Percentiles rank a stretch among this genome's conserved stretches.
These are phyloP conservation scores for Cepaea nemoralis DNA, from an alignment of 1,140 invertebrate species.

Conservation along the genomic window DNA sequence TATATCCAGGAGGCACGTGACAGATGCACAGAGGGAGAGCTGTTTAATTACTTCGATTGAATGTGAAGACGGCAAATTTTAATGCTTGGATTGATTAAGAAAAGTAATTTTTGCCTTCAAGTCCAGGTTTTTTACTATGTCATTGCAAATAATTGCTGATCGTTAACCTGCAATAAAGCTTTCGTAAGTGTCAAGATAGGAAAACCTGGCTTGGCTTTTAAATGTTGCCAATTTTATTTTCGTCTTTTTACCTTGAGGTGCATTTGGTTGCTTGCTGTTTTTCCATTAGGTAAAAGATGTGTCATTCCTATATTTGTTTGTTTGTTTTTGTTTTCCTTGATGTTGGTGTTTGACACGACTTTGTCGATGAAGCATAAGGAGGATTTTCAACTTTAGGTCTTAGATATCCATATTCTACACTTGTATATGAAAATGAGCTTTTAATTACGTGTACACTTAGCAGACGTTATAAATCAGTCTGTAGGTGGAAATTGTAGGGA, in stretches of 20 bases:
- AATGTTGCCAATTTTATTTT: neutral
- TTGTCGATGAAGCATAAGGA: too few species aligned
- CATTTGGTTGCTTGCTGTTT: too few species aligned
- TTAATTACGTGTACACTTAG: too few species aligned
- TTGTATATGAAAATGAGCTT: too few species aligned
- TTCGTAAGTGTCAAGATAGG: neutral
- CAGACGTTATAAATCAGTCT: too few species aligned
- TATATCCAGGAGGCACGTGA: constrained; percentile 14
- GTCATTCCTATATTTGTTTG: too few species aligned
- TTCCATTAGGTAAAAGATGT: too few species aligned
- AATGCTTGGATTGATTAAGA: constrained; percentile 25
- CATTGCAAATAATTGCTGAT: constrained; percentile 1
- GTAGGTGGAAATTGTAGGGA: too few species aligned
- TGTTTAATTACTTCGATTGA: constrained; percentile 21
- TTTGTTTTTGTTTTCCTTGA: too few species aligned
- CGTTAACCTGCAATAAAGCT: neutral
- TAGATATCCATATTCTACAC: too few species aligned
- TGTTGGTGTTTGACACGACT: too few species aligned
- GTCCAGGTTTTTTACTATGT: neutral
- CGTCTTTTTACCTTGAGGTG: neutral
- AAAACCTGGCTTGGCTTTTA: neutral
- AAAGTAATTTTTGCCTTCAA: constrained; percentile 8
- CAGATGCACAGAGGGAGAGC: neutral
- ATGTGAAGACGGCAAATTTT: constrained; percentile 7
- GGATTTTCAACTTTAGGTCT: too few species aligned